Conservation (phyloP, 1,140 invertebrate species). For the Antheraea mylitta region DNA sequence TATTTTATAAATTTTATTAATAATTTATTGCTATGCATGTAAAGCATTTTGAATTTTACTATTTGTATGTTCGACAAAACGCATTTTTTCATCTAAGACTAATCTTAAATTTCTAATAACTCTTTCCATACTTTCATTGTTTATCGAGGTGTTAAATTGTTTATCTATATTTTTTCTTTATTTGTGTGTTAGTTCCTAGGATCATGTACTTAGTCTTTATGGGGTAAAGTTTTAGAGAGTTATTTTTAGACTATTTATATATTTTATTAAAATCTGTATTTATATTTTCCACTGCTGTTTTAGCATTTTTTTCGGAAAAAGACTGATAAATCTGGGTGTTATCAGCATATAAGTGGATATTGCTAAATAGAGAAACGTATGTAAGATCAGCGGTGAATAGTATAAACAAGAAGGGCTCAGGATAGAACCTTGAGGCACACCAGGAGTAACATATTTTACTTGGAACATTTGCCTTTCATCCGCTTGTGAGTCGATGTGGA, state of each 20-base stretch:
- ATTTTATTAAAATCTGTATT: slow-evolving; percentile 20
- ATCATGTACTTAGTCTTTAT: slow-evolving; percentile 16
- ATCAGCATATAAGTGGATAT: too few relatives aligned
- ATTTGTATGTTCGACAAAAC: too few relatives aligned
- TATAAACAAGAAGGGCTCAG: slow-evolving; percentile 16
- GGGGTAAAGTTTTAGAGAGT: slow-evolving; percentile 10
- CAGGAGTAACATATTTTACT: not conserved
- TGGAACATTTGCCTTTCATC: not conserved
- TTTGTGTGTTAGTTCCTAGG: too few relatives aligned
- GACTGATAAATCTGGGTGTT: too few relatives aligned
- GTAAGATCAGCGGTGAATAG: slow-evolving; percentile 13
- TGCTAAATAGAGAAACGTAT: not conserved
- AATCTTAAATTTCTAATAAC: slow-evolving; percentile 19
- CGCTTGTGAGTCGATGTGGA: not conserved
- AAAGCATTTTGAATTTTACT: too few relatives aligned
- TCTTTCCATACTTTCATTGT: slow-evolving; percentile 12
- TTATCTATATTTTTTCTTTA: too few relatives aligned
- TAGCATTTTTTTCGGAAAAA: too few relatives aligned
- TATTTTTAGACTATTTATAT: too few relatives aligned
- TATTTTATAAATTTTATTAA: too few relatives aligned
- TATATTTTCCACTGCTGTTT: slow-evolving; percentile 14
- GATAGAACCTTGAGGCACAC: slow-evolving; percentile 17
- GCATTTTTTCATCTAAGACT: too few relatives aligned
- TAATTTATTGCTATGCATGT: too few relatives aligned
- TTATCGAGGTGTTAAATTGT: slow-evolving; percentile 5